Percentiles rank a stretch among this genome's conserved stretches.
Evolutionary conservation across 2,888 invertebrate species (phyloP).

Genomic region (Calameuta filiformis): DNA sequence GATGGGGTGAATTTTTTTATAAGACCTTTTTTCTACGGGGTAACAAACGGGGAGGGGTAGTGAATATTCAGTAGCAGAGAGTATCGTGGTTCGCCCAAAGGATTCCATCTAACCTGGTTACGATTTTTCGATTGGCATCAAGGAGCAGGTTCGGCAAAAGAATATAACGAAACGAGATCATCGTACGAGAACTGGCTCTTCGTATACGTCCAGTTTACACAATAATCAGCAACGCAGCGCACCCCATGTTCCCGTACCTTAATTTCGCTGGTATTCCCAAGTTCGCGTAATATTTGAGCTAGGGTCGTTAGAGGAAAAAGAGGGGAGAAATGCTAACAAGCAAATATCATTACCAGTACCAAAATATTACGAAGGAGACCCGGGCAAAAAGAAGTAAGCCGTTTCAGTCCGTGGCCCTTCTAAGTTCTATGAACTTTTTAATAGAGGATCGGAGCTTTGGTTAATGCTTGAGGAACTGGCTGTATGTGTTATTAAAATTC

Average conservation of each 20-base stretch:
- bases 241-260: neutral
- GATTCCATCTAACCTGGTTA: neutral
- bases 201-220: conserved; percentile 7
- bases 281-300: conserved; percentile 35
- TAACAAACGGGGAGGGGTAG: neutral
- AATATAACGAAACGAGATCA: neutral
- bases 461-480: neutral
- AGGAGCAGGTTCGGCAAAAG: neutral
- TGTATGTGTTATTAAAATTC: neutral
- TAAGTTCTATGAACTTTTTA: conserved; percentile 25
- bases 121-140: neutral
- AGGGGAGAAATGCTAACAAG: conserved; percentile 32
- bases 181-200: neutral
- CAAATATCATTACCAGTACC: conserved; percentile 42
- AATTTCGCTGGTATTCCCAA: conserved; percentile 24
- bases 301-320: conserved; percentile 27
- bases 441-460: conserved; percentile 27
- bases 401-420: conserved; percentile 9
- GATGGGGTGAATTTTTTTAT: neutral
- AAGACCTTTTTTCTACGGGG: neutral
- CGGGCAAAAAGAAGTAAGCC: neutral
- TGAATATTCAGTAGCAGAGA: neutral
- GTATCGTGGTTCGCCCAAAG: neutral
- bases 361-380: conserved; percentile 32
- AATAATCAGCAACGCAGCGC: conserved; percentile 4